These are phyloP conservation scores for Seriola rivoliana DNA, from an alignment of 2,113 vertebrate species.

Conservation along the genomic window DNA sequence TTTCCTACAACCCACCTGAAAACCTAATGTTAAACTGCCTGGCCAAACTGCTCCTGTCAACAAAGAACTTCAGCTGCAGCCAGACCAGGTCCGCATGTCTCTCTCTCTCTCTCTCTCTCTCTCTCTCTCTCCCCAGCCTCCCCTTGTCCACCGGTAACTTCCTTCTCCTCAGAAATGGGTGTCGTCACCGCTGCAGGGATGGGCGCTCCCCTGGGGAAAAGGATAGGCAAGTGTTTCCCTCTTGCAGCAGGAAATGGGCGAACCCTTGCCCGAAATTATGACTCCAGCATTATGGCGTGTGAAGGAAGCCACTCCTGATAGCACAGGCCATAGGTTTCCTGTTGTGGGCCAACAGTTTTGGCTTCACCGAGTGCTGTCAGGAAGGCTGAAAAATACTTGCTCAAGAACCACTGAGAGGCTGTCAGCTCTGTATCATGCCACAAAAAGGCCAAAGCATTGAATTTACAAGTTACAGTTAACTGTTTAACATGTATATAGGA, in stretches of 20 bases:
- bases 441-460: background rate
- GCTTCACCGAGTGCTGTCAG: slow-evolving; percentile 73
- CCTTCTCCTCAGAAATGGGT: slow-evolving; percentile 3
- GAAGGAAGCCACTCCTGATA: slow-evolving; percentile 96
- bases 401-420: slow-evolving; percentile 31
- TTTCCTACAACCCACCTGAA: slow-evolving; percentile 60
- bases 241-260: slow-evolving; percentile 93
- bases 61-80: background rate
- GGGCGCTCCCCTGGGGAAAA: slow-evolving; percentile 72
- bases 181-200: slow-evolving; percentile 43
- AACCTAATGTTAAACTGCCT: background rate
- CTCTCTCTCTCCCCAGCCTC: background rate
- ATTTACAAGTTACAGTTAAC: background rate
- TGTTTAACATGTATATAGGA: no score
- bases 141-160: background rate
- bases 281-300: slow-evolving; percentile 87
- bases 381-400: slow-evolving; percentile 76
- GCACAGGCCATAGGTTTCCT: slow-evolving; percentile 92
- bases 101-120: no score
- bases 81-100: background rate
- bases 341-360: slow-evolving; percentile 89
- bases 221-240: slow-evolving; percentile 84
- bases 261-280: slow-evolving; percentile 89
- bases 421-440: background rate
- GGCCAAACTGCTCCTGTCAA: background rate